Evolutionary conservation across 2,888 invertebrate genomes (phyloP), one percentile per base, ranked within the genome.

Genomic region (Piscicola geometra): DNA sequence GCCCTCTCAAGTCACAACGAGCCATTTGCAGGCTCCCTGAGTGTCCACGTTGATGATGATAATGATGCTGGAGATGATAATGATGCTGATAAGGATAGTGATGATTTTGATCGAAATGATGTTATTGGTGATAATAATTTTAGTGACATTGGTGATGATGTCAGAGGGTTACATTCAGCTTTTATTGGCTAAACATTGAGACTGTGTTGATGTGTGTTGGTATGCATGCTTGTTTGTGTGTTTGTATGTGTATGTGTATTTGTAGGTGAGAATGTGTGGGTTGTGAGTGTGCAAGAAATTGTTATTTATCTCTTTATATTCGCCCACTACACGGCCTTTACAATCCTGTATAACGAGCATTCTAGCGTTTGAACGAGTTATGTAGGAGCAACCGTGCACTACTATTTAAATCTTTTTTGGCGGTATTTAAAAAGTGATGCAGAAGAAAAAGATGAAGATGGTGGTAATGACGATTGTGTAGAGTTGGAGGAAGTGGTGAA

Each of bases 161-260:
- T 47, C 50, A 47, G 21, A 15, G 21, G 9, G 21, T 47, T 47
- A 47, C 9, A 15, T 15, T 15, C 9, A 47, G 21, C 50, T 21
- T 47, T 47, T 47, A 47, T 47, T 47, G 21, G 50, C 9, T 47
- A 47, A 47, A 47, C 21, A 47, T 21, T 47, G 50, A 15, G 25
- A 5, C 9, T 56, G 60, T 56, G n/a, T 56, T 56, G 5, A 25
- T 56, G 60, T 56, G 60, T 56, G 71, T 56, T 12, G 50, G 56
- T 71, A 56, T 52, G 28, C 28, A 32, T 71, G 56, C 30, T 2
- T 50, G 35, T 71, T 5, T 71, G 56, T 71, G 18, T 71, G 71
- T 71, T 30, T 71, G 56, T 71, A 56, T 71, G 28, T 52, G 56
- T 71, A 21, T 71, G 56, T 56, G 52, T 71, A 18, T 56, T 28